These are phyloP conservation scores for Coilia nasus DNA, from an alignment of 2,797 vertebrate genomes.

Conservation along the genomic window DNA sequence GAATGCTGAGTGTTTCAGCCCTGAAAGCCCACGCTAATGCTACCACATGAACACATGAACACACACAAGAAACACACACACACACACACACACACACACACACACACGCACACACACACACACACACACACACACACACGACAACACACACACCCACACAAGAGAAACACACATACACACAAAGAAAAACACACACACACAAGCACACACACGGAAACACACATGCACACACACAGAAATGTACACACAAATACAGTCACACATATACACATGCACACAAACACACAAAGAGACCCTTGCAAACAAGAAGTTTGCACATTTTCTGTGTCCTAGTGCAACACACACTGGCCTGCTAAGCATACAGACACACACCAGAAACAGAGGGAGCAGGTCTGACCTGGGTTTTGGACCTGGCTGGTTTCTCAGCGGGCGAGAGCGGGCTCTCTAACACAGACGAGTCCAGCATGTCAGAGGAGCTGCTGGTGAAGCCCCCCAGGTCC, in stretches of 20 bases:
- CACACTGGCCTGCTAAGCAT: too few species aligned
- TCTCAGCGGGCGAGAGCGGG: constrained; percentile 67
- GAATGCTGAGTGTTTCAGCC: constrained; percentile 41
- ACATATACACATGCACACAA: not conserved
- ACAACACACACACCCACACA: not conserved
- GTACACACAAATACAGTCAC: not conserved
- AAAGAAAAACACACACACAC: not conserved
- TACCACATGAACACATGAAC: not conserved
- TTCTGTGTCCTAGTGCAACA: too few species aligned
- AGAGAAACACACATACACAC: not conserved
- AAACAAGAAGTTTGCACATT: too few species aligned
- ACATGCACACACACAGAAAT: not conserved
- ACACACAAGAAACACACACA: not conserved
- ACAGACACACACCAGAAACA: not conserved
- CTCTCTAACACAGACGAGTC: constrained; percentile 73
- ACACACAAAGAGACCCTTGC: not conserved
- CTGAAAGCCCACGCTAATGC: constrained; percentile 54
- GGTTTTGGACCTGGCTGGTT: constrained; percentile 53
- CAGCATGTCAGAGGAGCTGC: constrained; percentile 75
- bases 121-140: constrained; percentile 32
- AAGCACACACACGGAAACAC: not conserved
- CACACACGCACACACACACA: constrained; percentile 7
- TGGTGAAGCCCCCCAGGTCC: constrained; percentile 73
- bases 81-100: constrained; percentile 19
- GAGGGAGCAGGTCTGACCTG: constrained; percentile 65